Base-by-base conservation (phyloP, 2,113 vertebrate species). In the Eulemur rufifrons region DNA sequence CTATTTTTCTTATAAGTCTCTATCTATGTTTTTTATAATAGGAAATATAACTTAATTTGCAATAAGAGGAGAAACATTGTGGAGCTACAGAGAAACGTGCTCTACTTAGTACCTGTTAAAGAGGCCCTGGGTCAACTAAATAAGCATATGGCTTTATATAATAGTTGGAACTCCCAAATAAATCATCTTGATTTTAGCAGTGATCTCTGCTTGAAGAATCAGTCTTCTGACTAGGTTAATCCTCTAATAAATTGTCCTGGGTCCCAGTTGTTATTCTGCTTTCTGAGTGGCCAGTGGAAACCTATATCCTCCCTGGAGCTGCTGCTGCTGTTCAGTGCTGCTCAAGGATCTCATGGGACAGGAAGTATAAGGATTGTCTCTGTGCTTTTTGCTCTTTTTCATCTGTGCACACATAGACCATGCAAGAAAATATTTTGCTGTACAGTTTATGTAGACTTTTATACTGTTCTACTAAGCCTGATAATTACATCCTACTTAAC, bases 1-100 rank as follows among this genome's bases (percentile, higher is more conserved):
- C 88, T 97, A 86, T 45, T 92, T 96, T 95, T 94, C n/a, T 20
- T 95, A 3, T 25, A 68, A 20, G 27, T 39, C 71, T 71, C 27
- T 77, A 11, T 83, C 3, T 81, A 3, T 93, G 76, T 69, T 64
- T 15, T 68, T 81, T 92, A 84, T 78, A 86, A 42, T 89, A 59
- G 39, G 27, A 89, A 74, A 14, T 83, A 42, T 68, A 90, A 54
- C 69, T 93, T 63, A 88, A 71, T 88, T 88, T 63, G 4, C 17
- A 80, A 54, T 7, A 87, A 71, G 21, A 93, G 20, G 47, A 74
- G 61, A 84, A 59, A 45, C 21, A 54, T 7, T 73, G 15, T 92
- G 68, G 61, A 71, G n/a, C 52, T 80, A 13, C 32, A 86, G 52
- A 86, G 81, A 80, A 63, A 27, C 21, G 61, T 68, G 71, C 42